These are phyloP conservation scores for Acromyrmex charruanus DNA, from an alignment of 1,140 invertebrate genomes.

Conservation along the genomic window DNA sequence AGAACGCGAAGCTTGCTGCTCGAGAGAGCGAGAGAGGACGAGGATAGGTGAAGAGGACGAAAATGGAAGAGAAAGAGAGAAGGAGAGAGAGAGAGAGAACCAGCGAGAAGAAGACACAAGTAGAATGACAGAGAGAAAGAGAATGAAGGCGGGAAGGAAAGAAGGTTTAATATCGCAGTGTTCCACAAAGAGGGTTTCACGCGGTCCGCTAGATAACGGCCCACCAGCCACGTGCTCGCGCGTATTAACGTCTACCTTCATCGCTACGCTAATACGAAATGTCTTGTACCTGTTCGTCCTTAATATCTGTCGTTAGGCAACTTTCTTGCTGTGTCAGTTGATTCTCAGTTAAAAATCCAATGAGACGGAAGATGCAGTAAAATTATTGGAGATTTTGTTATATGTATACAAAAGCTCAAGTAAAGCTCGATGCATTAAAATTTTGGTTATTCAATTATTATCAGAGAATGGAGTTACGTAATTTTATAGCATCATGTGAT, in stretches of 20 bases:
- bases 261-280: conserved; percentile 5
- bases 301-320: conserved; percentile 29
- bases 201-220: conserved; percentile 82
- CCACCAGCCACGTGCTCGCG: conserved; percentile 77
- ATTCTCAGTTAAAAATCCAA: neutral
- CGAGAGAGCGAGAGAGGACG: conserved; percentile 56
- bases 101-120: neutral
- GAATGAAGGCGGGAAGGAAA: neutral
- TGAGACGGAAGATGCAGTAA: neutral
- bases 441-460: conserved; percentile 1
- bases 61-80: conserved; percentile 8
- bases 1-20: conserved; percentile 66
- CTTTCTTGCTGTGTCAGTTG: neutral
- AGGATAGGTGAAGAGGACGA: neutral
- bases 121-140: conserved; percentile 5
- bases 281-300: neutral
- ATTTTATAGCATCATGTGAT: neutral
- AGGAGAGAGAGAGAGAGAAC: conserved; percentile 15
- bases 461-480: neutral
- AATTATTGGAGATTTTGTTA: neutral
- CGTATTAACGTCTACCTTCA: conserved; percentile 59
- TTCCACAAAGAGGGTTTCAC: conserved; percentile 73
- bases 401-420: neutral
- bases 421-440: neutral
- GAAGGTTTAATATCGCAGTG: conserved; percentile 70